A percentile compares a stretch with the other conserved stretches of the same genome.
Conservation (phyloP, 2,113 vertebrate genomes). For the Pluvialis apricaria region DNA sequence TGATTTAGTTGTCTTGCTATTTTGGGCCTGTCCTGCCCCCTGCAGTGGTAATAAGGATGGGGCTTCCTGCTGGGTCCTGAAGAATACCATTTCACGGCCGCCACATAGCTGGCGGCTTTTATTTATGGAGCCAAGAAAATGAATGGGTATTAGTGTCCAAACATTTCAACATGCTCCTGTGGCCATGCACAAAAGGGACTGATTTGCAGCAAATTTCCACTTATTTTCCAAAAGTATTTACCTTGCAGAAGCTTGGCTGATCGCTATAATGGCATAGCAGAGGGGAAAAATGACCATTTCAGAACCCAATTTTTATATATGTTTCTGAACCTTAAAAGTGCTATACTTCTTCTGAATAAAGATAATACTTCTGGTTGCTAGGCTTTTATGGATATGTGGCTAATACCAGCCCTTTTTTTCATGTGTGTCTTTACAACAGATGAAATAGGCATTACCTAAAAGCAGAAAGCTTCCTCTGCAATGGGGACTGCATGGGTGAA, state of each 20-base stretch:
- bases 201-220: slow-evolving; percentile 99
- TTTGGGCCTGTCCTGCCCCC: slow-evolving; percentile 95
- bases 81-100: slow-evolving; percentile 99
- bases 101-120: slow-evolving; percentile 98
- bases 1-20: slow-evolving; percentile 99
- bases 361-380: slow-evolving; percentile 66
- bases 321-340: slow-evolving; percentile 70
- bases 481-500: background rate
- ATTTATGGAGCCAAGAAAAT: slow-evolving; percentile 99
- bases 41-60: slow-evolving; percentile 99
- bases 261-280: slow-evolving; percentile 77
- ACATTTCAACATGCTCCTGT: slow-evolving; percentile 99
- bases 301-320: slow-evolving; percentile 69
- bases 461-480: background rate
- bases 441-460: background rate
- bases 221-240: slow-evolving; percentile 98
- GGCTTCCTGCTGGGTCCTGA: slow-evolving; percentile 95
- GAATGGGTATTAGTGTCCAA: slow-evolving; percentile 99
- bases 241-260: slow-evolving; percentile 82
- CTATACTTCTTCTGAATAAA: slow-evolving; percentile 70
- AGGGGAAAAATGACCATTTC: slow-evolving; percentile 78
- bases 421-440: slow-evolving; percentile 20
- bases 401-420: slow-evolving; percentile 36
- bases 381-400: slow-evolving; percentile 63
- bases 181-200: slow-evolving; percentile 98